Evolutionary conservation across 2,113 vertebrate species (phyloP), one percentile per base, ranked within the genome.

Genomic region (Callipepla squamata): DNA sequence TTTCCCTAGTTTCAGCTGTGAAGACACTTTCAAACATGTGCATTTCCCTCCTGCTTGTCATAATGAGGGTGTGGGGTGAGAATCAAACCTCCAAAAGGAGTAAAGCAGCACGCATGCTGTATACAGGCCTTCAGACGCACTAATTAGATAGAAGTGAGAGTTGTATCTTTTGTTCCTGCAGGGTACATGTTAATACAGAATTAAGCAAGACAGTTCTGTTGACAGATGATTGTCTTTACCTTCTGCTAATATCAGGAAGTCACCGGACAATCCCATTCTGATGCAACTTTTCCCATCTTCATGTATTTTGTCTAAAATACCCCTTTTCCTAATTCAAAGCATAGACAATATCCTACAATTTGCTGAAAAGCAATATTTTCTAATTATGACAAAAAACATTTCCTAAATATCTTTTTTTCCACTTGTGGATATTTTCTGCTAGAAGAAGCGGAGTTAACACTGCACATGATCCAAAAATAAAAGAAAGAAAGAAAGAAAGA

Each of bases 1-100:
- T 93, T 96, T 96, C 87, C 93, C 93, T 96, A 96, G 95, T 96
- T 97, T 97, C 93, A 97, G 95, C 97, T 96, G 95, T 97, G 87
- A 96, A 96, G 95, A 95, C 92, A 96, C 94, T 97, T 97, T 95
- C 70, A 95, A 96, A 97, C 95, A 97, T 95, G 94, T 97, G 94
- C 94, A 96, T 95, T 94, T 93, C 87, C 93, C 93, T 96, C 96
- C 94, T 97, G 94, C 89, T 97, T 94, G 79, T 83, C 86, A 85
- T 95, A 96, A 97, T 86, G 93, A 94, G 92, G 77, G 90, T 96
- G 92, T 93, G 72, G 94, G 95, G 93, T 96, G 95, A 97, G 92
- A 96, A 94, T 94, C 78, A 90, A 91, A 93, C 91, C 90, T 92
- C 85, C 75, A 70, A 95, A 95, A 96, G 89, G 85, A 94, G 94